Percentiles rank a stretch among this genome's conserved stretches.
Evolutionary conservation across 2,113 vertebrate species (phyloP).

Genomic region (Taurulus bubalis): DNA sequence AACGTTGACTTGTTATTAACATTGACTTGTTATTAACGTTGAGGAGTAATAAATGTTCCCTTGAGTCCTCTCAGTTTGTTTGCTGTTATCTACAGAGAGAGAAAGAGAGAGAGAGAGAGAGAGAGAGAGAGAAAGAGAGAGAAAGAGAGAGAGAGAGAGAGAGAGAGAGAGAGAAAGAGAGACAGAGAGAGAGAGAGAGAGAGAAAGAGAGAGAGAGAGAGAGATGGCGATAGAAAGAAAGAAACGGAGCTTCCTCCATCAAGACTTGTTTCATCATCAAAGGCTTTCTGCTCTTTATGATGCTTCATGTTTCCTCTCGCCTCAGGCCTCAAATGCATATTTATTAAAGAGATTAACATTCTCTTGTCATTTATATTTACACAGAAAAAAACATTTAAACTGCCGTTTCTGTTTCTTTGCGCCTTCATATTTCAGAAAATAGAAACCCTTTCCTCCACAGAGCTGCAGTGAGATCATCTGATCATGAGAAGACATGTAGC

Average conservation of each 20-base stretch:
- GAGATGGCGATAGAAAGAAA: slow-evolving; percentile 12
- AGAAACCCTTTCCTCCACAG: background rate
- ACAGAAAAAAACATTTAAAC: slow-evolving; percentile 30
- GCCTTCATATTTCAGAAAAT: background rate
- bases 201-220: no score
- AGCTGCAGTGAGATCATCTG: background rate
- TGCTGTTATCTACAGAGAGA: no score
- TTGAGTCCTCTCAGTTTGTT: no score
- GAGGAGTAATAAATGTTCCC: no score
- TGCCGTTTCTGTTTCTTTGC: background rate
- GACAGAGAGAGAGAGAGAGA: no score
- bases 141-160: no score
- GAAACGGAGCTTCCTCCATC: slow-evolving; percentile 40
- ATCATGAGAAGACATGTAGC: background rate
- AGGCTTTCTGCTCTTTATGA: slow-evolving; percentile 59
- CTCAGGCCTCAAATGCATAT: slow-evolving; percentile 47
- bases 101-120: no score
- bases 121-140: no score
- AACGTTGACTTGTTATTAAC: no score
- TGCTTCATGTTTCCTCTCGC: slow-evolving; percentile 54
- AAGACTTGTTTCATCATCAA: slow-evolving; percentile 78
- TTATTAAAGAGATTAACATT: slow-evolving; percentile 39
- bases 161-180: no score
- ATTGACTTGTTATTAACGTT: no score
- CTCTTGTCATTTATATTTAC: slow-evolving; percentile 42